Base-by-base conservation (phyloP, 1,140 invertebrate genomes). In the Caenorhabditis inopinata region DNA sequence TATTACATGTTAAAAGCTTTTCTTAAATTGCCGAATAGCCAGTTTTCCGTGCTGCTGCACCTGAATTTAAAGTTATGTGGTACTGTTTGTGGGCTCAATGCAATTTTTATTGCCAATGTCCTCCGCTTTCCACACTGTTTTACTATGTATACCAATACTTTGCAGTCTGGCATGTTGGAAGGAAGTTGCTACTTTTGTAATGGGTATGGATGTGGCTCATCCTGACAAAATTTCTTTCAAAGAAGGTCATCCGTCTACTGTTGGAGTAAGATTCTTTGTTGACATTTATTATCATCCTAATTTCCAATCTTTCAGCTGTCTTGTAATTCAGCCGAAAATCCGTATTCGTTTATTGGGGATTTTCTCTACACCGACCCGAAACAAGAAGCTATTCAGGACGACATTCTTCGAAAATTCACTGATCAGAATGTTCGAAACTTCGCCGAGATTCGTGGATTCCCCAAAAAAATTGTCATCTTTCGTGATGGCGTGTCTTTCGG, bases 131-230 rank as follows among this genome's bases (percentile, higher is more conserved):
- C n/a, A n/a, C n/a, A n/a, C n/a, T n/a, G n/a, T n/a, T n/a, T n/a
- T n/a, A n/a, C n/a, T n/a, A n/a, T n/a, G n/a, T n/a, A n/a, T n/a
- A n/a, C n/a, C n/a, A n/a, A n/a, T n/a, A n/a, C 1, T 0, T 75
- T 75, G 18, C 68, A 32, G 47, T 5, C 12, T 48, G 25, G 74
- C 35, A 21, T 29, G 23, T 7, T 49, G 58, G 58, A 38, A 21
- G 1, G 74, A 75, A 18, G 21, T 42, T 2, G 11, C 74, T 1
- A 75, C 47, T 1, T 75, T 75, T 11, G 47, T 75, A 6, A 48
- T 75, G 23, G 74, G 74, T 4, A 47, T 75, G 74, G 74, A 75
- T 14, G 74, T 75, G 1, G 74, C 74, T 47, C 74, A 75, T 21
- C 74, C 74, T 3, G 74, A 75, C 25, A 35, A 21, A 68, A 38